Conservation (phyloP, 2,888 invertebrate species). For the Chalcis sispes region DNA sequence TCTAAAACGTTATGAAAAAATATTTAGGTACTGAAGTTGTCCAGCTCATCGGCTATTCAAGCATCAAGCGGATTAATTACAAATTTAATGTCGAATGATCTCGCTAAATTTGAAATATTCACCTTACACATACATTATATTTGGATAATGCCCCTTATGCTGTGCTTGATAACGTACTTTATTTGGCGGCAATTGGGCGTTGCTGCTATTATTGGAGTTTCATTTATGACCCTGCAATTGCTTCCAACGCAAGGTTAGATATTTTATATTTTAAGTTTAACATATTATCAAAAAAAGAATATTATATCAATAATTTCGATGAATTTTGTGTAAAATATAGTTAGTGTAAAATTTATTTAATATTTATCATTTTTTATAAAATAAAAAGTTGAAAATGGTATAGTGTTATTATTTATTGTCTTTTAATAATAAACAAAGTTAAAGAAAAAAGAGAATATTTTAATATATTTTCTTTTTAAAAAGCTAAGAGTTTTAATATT, state of each 20-base stretch:
- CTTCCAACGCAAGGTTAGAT: conserved; percentile 77
- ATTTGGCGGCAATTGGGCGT: conserved; percentile 78
- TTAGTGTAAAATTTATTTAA: no score
- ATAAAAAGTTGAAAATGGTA: no score
- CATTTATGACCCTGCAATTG: conserved; percentile 78
- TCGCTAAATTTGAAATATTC: conserved; percentile 86
- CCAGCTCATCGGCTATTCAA: conserved; percentile 65
- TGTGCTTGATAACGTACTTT: conserved; percentile 80
- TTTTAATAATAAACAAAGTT: no score
- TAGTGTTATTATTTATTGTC: no score
- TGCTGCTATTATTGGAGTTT: conserved; percentile 81
- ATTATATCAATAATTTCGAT: no score
- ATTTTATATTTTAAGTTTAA: not conserved
- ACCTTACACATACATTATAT: conserved; percentile 84
- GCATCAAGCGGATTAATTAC: conserved; percentile 83
- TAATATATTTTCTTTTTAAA: no score
- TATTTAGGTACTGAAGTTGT: conserved; percentile 76
- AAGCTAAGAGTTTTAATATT: no score
- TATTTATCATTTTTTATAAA: no score
- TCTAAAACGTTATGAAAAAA: conserved; percentile 21
- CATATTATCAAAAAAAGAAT: no score
- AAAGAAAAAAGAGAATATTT: no score
- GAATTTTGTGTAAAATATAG: no score
- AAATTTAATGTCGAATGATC: conserved; percentile 90
- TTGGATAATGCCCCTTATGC: conserved; percentile 88